These are phyloP conservation scores for Oreohelix idahoensis DNA, from an alignment of 1,140 invertebrate genomes.

Conservation along the genomic window DNA sequence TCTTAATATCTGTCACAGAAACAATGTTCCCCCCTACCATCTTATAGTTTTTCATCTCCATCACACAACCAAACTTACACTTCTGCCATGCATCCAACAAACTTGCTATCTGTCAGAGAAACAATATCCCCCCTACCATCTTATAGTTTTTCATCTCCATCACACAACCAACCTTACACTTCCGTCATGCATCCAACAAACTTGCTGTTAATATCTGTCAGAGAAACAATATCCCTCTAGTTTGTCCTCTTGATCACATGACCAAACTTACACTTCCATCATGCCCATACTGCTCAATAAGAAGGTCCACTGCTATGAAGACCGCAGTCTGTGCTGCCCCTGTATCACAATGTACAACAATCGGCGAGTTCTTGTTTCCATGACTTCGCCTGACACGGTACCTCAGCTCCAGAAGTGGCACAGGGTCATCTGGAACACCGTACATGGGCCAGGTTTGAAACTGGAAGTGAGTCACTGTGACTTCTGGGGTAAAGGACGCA, in stretches of 20 bases:
- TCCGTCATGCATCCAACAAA: too few species aligned
- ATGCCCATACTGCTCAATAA: slow-evolving; percentile 59
- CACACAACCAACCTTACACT: background rate
- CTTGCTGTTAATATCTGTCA: slow-evolving; percentile 1
- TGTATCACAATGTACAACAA: slow-evolving; percentile 94
- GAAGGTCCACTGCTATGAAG: slow-evolving; percentile 65
- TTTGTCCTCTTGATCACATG: background rate
- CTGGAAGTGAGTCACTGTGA: slow-evolving; percentile 78
- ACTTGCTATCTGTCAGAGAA: too few species aligned
- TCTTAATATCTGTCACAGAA: too few species aligned
- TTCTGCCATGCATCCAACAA: background rate
- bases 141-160: too few species aligned
- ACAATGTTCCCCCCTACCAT: too few species aligned
- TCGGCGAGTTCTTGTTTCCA: slow-evolving; percentile 79
- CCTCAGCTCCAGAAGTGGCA: slow-evolving; percentile 96
- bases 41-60: too few species aligned
- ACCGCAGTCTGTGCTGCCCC: slow-evolving; percentile 62
- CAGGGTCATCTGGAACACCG: slow-evolving; percentile 95
- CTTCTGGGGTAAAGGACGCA: background rate
- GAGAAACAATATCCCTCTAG: background rate
- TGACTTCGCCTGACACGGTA: slow-evolving; percentile 81
- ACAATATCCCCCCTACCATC: too few species aligned
- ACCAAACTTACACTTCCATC: slow-evolving; percentile 62
- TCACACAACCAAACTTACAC: background rate
- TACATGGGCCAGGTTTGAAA: slow-evolving; percentile 99